These are phyloP conservation scores for Charadrius vociferus DNA, from an alignment of 2,113 vertebrate species.

Conservation along the genomic window DNA sequence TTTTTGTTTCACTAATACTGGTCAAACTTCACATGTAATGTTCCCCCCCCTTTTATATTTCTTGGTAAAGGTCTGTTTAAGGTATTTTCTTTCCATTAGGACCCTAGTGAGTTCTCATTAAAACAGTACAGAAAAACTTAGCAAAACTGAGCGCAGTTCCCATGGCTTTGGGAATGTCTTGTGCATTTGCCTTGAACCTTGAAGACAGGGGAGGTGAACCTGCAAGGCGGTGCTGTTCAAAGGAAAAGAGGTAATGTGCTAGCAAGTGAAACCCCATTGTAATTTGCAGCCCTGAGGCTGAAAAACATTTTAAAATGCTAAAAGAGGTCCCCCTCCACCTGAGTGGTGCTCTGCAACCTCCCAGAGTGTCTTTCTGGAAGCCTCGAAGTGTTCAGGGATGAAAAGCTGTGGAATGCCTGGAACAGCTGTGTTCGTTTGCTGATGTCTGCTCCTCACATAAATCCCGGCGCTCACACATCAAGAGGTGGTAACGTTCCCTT, in stretches of 20 bases:
- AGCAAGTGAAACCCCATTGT: not conserved
- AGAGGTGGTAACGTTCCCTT: not conserved
- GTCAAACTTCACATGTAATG: not conserved
- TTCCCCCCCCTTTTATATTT: not conserved
- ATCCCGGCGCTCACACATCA: accelerated
- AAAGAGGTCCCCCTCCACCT: not conserved
- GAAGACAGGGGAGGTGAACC: not conserved
- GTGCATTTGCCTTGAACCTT: conserved; percentile 16
- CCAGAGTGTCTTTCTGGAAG: not conserved
- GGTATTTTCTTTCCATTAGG: not conserved
- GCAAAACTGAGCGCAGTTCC: not conserved
- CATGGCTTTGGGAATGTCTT: not conserved
- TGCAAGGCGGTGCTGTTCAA: not conserved
- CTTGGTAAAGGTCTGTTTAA: not conserved
- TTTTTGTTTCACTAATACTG: not conserved
- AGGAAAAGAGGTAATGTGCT: not conserved
- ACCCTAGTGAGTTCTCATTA: not conserved
- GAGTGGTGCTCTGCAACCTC: not conserved
- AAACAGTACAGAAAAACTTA: not conserved
- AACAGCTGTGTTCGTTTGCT: not conserved
- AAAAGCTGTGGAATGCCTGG: not conserved
- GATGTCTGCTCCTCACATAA: not conserved
- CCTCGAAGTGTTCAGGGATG: not conserved
- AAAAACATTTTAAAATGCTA: not conserved
- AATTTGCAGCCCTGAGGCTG: not conserved